These are phyloP conservation scores for Falco columbarius DNA, from an alignment of 2,797 vertebrate genomes.

Conservation along the genomic window DNA sequence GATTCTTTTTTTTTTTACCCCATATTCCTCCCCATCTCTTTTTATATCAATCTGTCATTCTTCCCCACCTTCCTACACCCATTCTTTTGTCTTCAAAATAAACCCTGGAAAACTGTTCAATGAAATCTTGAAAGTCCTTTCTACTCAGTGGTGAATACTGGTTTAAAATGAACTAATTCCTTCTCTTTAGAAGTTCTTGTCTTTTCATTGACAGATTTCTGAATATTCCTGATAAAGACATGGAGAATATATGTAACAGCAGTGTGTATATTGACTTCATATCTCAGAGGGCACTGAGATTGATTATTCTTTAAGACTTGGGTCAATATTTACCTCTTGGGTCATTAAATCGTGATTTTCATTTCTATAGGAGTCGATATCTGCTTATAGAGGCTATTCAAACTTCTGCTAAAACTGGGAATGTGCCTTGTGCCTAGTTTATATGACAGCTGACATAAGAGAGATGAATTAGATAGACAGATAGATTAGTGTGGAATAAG, in stretches of 20 bases:
- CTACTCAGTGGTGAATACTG: neutral
- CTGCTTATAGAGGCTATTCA: constrained; percentile 46
- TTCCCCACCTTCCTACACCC: neutral
- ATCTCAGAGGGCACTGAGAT: constrained; percentile 38
- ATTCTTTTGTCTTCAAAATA: neutral
- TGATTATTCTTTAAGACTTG: constrained; percentile 59
- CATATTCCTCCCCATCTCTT: neutral
- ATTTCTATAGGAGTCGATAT: constrained; percentile 47
- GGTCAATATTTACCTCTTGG: constrained; percentile 68
- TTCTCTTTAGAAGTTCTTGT: neutral
- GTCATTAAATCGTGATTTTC: constrained; percentile 64
- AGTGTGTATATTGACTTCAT: constrained; percentile 10
- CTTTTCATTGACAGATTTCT: constrained; percentile 23
- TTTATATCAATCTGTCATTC: neutral
- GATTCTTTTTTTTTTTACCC: neutral
- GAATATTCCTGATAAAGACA: constrained; percentile 48
- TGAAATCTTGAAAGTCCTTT: neutral
- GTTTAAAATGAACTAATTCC: neutral
- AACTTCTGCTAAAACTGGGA: neutral
- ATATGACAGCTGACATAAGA: neutral
- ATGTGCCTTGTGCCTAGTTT: neutral
- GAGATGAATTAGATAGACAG: constrained; percentile 7
- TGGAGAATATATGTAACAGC: constrained; percentile 44
- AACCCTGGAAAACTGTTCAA: neutral
- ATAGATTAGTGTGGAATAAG: neutral